phyloP scores from a whole-genome alignment of 2,797 vertebrate genomes.

The Sebastolobus altivelis region DNA sequence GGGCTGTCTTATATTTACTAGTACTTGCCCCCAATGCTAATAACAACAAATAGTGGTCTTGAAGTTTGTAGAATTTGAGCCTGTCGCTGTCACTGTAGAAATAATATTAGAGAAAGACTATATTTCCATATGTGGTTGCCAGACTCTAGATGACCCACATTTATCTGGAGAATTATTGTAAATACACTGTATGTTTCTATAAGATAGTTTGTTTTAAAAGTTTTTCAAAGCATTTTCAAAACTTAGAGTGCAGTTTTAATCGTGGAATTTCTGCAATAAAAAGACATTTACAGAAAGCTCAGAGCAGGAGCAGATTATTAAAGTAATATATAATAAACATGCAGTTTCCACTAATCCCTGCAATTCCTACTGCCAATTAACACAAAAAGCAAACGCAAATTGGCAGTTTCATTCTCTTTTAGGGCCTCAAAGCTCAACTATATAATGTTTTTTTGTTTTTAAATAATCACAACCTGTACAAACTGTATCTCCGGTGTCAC shows the following conservation, averaged over 20 bases:
- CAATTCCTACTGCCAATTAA: neutral
- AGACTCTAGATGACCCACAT: neutral
- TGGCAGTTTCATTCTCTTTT: constrained; percentile 9
- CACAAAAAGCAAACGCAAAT: neutral
- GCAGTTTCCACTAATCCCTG: constrained; percentile 4
- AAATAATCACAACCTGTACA: neutral
- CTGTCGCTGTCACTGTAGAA: constrained; percentile 3
- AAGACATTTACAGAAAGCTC: neutral
- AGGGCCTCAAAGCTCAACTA: neutral
- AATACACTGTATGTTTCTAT: neutral
- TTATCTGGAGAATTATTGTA: neutral
- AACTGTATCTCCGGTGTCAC: neutral
- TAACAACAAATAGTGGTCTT: neutral
- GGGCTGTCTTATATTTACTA: neutral
- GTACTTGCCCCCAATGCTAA: neutral
- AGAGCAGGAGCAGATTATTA: neutral
- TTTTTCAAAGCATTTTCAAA: neutral
- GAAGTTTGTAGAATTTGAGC: neutral
- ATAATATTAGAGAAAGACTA: constrained; percentile 51
- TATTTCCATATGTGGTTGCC: constrained; percentile 8
- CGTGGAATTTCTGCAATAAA: neutral
- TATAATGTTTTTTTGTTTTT: neutral
- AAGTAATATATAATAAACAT: neutral
- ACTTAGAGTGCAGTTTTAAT: neutral
- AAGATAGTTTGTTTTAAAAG: too few relatives aligned